These are phyloP conservation scores for Cassiopea xamachana DNA, from an alignment of 30 jellyfish, hydroid and myxozoan species.

Conservation along the genomic window DNA sequence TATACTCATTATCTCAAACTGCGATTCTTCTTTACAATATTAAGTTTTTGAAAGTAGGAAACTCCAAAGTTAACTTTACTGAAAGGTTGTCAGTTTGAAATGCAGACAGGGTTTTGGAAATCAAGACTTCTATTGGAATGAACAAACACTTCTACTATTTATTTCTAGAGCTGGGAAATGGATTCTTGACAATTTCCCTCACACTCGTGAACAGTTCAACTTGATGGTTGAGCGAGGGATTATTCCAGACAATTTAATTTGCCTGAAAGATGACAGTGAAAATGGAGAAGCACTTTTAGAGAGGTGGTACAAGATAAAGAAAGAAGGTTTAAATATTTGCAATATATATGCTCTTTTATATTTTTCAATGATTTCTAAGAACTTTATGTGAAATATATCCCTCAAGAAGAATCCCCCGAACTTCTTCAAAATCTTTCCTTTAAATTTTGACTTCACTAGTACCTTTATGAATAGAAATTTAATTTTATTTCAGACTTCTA, in stretches of 20 bases:
- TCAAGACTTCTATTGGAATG: too few relatives aligned
- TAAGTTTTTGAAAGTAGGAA: too few relatives aligned
- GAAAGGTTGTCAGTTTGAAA: not conserved
- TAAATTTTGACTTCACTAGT: too few relatives aligned
- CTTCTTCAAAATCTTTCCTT: too few relatives aligned
- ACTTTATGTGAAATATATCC: too few relatives aligned
- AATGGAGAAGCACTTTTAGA: constrained; percentile 58
- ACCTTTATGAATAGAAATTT: too few relatives aligned
- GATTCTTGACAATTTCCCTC: constrained; percentile 94
- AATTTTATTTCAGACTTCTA: too few relatives aligned
- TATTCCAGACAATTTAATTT: constrained; percentile 77
- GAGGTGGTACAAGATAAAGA: constrained; percentile 73
- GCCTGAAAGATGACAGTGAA: constrained; percentile 77
- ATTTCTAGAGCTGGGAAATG: constrained; percentile 87
- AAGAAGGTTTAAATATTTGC: constrained; percentile 17
- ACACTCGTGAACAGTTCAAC: constrained; percentile 86
- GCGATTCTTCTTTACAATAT: too few relatives aligned
- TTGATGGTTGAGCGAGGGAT: constrained; percentile 94
- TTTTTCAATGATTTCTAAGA: too few relatives aligned
- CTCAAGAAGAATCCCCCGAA: too few relatives aligned
- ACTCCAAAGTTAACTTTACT: too few relatives aligned
- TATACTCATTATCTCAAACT: not conserved
- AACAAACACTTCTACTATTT: not conserved
- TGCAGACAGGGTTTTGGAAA: too few relatives aligned
- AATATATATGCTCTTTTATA: not conserved